Percentiles rank a stretch among this genome's conserved stretches.
Conservation (phyloP, 2,113 vertebrate genomes). For the Elgaria multicarinata region DNA sequence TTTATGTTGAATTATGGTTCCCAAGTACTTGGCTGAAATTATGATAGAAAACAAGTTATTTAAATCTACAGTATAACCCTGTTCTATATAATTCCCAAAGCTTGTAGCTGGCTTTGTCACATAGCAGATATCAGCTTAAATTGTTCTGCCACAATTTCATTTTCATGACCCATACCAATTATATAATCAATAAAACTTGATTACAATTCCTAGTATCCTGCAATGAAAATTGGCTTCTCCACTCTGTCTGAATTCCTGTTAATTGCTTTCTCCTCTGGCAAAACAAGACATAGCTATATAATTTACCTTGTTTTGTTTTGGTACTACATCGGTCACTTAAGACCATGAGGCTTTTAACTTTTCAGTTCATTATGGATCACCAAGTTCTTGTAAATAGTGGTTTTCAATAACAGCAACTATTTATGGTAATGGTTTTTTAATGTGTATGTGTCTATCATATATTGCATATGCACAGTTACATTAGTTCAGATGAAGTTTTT, state of each 20-base stretch:
- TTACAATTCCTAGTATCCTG: not conserved
- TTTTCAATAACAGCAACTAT: not conserved
- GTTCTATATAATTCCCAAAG: not conserved
- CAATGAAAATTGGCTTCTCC: not conserved
- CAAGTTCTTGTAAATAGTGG: not conserved
- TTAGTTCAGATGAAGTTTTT: not conserved
- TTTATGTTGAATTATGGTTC: not conserved
- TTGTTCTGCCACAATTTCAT: not conserved
- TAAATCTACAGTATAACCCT: not conserved
- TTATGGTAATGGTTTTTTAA: conserved; percentile 17
- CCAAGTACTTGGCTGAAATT: not conserved
- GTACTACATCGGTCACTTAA: not conserved
- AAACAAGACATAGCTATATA: not conserved
- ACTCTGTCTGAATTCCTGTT: not conserved
- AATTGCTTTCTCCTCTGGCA: not conserved
- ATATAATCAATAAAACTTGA: conserved; percentile 2
- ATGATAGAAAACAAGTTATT: not conserved
- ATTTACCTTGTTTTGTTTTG: not conserved
- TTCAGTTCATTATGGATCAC: not conserved
- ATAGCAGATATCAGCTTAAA: not conserved
- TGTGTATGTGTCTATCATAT: not conserved
- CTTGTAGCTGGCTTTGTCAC: not conserved
- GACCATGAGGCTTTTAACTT: not conserved
- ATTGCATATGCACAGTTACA: not conserved
- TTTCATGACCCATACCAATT: not conserved